phyloP scores from a whole-genome alignment of 2,113 vertebrate species.

The Cepphus grylle region DNA sequence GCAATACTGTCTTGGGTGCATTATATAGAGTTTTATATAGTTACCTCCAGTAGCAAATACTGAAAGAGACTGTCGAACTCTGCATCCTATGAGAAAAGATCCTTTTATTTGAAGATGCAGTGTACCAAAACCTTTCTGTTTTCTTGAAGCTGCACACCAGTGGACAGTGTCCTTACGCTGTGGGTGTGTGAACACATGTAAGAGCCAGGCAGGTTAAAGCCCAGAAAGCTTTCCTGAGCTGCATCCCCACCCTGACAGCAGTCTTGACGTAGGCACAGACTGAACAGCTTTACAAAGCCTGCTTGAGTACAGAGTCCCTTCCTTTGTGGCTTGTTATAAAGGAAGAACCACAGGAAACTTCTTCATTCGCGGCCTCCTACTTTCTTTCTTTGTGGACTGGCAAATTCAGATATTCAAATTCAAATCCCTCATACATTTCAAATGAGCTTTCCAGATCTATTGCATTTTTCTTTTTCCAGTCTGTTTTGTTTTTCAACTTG shows the following conservation, averaged over 20 bases:
- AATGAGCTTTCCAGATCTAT: neutral
- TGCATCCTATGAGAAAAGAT: neutral
- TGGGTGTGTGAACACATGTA: neutral
- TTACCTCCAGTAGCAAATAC: neutral
- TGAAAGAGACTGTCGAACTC: neutral
- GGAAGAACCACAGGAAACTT: constrained; percentile 17
- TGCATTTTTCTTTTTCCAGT: neutral
- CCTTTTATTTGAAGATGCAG: neutral
- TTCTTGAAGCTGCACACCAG: neutral
- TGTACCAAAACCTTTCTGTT: neutral
- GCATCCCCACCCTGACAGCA: neutral
- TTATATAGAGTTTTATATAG: neutral
- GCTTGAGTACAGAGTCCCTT: neutral
- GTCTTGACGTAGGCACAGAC: neutral
- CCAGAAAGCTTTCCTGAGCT: neutral
- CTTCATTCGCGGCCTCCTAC: neutral
- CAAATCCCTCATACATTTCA: constrained; percentile 11
- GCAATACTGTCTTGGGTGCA: neutral
- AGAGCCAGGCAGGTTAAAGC: neutral
- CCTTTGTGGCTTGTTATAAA: neutral
- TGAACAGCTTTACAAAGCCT: neutral
- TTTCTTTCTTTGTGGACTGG: constrained; percentile 4
- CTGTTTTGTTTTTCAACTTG: neutral
- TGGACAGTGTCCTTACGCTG: neutral
- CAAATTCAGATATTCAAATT: constrained; percentile 19